Conservation (phyloP, 2,888 invertebrate genomes). For the Sphecodes monilicornis region DNA sequence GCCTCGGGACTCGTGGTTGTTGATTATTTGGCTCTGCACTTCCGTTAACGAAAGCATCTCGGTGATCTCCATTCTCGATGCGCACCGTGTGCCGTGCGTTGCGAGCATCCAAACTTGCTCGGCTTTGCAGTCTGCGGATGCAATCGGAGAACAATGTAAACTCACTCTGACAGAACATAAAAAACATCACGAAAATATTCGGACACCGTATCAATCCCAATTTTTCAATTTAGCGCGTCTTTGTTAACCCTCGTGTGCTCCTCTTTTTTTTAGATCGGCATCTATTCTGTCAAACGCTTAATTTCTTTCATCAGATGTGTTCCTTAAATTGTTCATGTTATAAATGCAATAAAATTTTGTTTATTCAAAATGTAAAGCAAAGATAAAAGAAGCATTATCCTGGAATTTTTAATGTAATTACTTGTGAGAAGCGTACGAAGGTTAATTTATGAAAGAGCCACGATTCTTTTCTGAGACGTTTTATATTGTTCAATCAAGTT, state of each 20-base stretch:
- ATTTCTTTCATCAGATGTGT: too few species aligned
- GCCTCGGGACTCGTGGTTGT: slow-evolving; percentile 88
- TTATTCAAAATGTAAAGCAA: too few species aligned
- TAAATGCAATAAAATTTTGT: too few species aligned
- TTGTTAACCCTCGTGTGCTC: neutral
- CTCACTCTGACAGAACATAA: neutral
- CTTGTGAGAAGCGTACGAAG: too few species aligned
- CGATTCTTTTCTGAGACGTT: too few species aligned
- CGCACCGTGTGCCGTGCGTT: slow-evolving; percentile 90
- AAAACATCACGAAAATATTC: neutral
- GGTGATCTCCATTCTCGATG: slow-evolving; percentile 86
- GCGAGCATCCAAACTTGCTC: slow-evolving; percentile 90
- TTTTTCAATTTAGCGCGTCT: neutral
- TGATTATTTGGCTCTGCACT: slow-evolving; percentile 87
- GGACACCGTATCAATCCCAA: neutral
- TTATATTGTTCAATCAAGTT: too few species aligned
- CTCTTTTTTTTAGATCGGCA: too few species aligned
- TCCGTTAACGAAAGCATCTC: slow-evolving; percentile 86
- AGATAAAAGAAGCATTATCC: too few species aligned
- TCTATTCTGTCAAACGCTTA: too few species aligned
- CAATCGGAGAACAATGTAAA: neutral
- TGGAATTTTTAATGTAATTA: too few species aligned
- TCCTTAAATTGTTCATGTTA: too few species aligned
- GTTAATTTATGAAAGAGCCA: too few species aligned
- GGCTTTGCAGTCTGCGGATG: slow-evolving; percentile 88